Base-by-base conservation (phyloP, 2,113 vertebrate genomes). In the Heliornis fulica region DNA sequence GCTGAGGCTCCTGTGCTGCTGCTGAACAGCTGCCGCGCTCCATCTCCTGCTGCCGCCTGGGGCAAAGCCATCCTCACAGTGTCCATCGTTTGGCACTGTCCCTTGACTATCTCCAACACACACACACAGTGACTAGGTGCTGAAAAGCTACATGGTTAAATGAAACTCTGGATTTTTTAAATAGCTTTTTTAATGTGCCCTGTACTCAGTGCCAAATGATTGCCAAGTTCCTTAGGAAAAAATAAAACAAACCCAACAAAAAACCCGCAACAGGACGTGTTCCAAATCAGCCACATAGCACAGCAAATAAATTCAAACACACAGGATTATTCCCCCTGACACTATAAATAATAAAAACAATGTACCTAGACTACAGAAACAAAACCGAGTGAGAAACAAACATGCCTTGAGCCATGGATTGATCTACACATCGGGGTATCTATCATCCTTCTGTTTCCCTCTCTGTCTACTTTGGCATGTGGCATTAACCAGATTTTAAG, bases 401-500 rank as follows among this genome's bases (percentile, higher is more conserved):
- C 86, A 75, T 0, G 68, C 80, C 80, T 56, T 34, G 36, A 94
- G 83, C 77, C 65, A 38, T 0, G 17, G 76, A 53, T 32, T 40
- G 79, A 93, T 65, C 93, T 43, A 53, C 14, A 29, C 54, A 50
- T 82, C 70, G 36, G 57, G 48, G 45, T 14, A 96, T 93, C 76
- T 31, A 92, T 93, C 95, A 91, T 18, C 59, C 51, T 53, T 54
- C 86, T 34, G 46, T 60, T 87, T 72, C 83, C 72, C 54, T 16
- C 69, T 64, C 93, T 65, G 93, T 87, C 95, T 93, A 3, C 92
- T 93, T 45, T 69, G 93, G 90, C 96, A 97, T 89, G 76, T 90
- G 92, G 96, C 95, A 93, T 93, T 96, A 96, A 95, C 88, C 95
- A 95, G 96, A 66, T 92, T 94, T 91, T 95, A 78, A 96, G 96